A percentile compares a stretch with the other conserved stretches of the same genome.
Conservation (phyloP, 2,888 invertebrate species). For the Lycia hirtaria region DNA sequence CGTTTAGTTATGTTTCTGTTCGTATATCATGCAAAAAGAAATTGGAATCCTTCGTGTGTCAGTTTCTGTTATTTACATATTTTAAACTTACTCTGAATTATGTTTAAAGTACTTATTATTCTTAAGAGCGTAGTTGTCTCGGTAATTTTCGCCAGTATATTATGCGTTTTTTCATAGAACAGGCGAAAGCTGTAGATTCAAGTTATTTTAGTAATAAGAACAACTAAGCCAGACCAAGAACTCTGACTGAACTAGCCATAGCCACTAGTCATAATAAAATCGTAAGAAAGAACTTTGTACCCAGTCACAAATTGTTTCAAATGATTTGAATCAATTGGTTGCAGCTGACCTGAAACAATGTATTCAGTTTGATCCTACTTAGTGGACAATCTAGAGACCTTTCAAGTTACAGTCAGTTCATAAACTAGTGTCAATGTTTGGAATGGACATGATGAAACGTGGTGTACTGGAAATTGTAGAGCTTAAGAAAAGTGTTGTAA, state of each 20-base stretch:
- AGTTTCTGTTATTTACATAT: background rate
- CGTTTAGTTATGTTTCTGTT: constrained; percentile 4
- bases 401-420: constrained; percentile 4
- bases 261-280: background rate
- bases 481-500: constrained; percentile 4
- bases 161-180: background rate
- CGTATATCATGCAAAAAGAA: constrained; percentile 13
- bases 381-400: constrained; percentile 12
- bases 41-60: constrained; percentile 4
- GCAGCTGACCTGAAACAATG: constrained; percentile 1
- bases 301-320: background rate
- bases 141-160: background rate
- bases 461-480: constrained; percentile 4
- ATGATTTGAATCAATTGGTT: background rate
- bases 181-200: too few relatives aligned
- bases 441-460: constrained; percentile 14
- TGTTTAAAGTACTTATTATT: background rate
- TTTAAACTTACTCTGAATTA: background rate
- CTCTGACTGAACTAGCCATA: too few relatives aligned
- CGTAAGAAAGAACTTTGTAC: background rate
- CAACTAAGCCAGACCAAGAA: too few relatives aligned
- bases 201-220: too few relatives aligned
- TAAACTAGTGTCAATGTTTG: constrained; percentile 15
- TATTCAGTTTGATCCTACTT: too few relatives aligned
- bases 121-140: background rate